Percentiles rank a stretch among this genome's conserved stretches.
Evolutionary conservation across 2,797 vertebrate genomes (phyloP).

Genomic region (Labeo calbasu): DNA sequence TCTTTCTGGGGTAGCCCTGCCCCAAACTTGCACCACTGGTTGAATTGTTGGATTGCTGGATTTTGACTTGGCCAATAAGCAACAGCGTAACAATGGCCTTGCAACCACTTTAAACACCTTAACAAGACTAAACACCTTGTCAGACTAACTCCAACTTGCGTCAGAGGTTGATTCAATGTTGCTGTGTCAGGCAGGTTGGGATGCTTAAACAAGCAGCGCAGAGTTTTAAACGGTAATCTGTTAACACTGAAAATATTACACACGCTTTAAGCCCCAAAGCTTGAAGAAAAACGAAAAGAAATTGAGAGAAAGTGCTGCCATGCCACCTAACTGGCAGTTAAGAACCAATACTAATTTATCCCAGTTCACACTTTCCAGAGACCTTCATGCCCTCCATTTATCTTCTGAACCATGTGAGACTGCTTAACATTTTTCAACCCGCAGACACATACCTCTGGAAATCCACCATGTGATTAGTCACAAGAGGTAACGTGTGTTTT

Average conservation of each 20-base stretch:
- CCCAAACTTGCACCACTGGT: too few relatives aligned
- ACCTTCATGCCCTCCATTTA: slow-evolving; percentile 51
- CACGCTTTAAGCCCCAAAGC: neutral
- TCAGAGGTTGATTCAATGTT: neutral
- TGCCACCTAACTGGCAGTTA: slow-evolving; percentile 30
- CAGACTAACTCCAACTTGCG: neutral
- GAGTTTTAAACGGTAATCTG: neutral
- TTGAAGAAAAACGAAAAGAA: slow-evolving; percentile 9
- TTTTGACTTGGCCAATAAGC: neutral
- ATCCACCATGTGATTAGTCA: slow-evolving; percentile 62
- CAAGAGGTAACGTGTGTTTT: slow-evolving; percentile 55
- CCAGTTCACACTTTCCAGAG: slow-evolving; percentile 55
- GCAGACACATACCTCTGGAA: slow-evolving; percentile 57
- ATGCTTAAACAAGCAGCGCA: neutral
- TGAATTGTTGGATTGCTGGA: too few relatives aligned
- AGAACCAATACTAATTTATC: slow-evolving; percentile 51
- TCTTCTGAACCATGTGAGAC: slow-evolving; percentile 62
- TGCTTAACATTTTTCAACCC: slow-evolving; percentile 61
- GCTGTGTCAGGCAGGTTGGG: neutral
- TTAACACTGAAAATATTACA: neutral
- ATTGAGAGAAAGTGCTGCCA: slow-evolving; percentile 19
- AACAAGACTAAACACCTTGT: neutral
- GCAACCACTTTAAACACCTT: neutral
- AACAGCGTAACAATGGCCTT: neutral
- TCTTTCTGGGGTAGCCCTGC: too few relatives aligned